phyloP scores from a whole-genome alignment of 2,797 vertebrate species.

The Enteromius trimaculatus region DNA sequence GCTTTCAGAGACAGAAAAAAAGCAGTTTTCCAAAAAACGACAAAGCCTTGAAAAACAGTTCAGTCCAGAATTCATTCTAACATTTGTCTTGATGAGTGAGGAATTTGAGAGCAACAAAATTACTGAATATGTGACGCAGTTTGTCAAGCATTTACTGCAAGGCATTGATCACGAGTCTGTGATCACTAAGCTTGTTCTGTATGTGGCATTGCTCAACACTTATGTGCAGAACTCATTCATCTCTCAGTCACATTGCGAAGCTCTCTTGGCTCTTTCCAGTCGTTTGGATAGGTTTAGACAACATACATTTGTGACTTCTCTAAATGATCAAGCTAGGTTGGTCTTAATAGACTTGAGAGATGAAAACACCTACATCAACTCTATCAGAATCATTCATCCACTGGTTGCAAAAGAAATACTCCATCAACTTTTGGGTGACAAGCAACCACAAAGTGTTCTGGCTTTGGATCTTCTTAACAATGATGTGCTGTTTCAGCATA shows the following conservation, averaged over 20 bases:
- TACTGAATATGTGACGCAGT: constrained; percentile 68
- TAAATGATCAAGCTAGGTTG: constrained; percentile 79
- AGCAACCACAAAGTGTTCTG: constrained; percentile 75
- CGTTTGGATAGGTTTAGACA: constrained; percentile 65
- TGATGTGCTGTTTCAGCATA: constrained; percentile 78
- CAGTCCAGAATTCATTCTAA: constrained; percentile 77
- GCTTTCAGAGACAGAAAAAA: constrained; percentile 77
- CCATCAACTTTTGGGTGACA: constrained; percentile 72
- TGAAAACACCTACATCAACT: constrained; percentile 76
- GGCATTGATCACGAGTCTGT: constrained; percentile 72
- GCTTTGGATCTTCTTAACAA: constrained; percentile 78
- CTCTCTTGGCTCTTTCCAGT: constrained; percentile 73
- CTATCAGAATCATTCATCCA: constrained; percentile 83
- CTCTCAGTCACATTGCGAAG: constrained; percentile 85
- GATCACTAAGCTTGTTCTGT: constrained; percentile 76
- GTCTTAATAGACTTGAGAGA: constrained; percentile 84
- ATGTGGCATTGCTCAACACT: constrained; percentile 83
- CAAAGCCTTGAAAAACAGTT: constrained; percentile 68
- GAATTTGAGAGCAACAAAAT: constrained; percentile 70
- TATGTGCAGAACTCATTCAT: constrained; percentile 83
- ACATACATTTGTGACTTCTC: constrained; percentile 72
- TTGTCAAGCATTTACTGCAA: constrained; percentile 78
- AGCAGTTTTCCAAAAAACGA: constrained; percentile 74
- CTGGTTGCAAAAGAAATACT: constrained; percentile 85
- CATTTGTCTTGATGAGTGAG: constrained; percentile 84